phyloP scores from a whole-genome alignment of 2,888 invertebrate species.

The Chaetogeoica ovagalla region DNA sequence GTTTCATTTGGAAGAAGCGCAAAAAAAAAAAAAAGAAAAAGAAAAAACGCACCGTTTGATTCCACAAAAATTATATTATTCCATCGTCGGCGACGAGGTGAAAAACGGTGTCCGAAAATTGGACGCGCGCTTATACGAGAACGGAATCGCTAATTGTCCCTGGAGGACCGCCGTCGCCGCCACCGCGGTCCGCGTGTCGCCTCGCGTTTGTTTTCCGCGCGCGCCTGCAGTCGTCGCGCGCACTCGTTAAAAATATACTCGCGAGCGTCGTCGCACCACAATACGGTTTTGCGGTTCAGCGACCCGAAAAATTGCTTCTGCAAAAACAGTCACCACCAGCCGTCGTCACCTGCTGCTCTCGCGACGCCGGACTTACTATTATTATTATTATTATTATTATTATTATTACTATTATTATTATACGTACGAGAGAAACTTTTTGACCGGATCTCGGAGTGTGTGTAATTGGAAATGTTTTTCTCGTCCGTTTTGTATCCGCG shows the following conservation, averaged over 20 bases:
- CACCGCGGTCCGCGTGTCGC: conserved; percentile 49
- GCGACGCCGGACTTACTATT: too few relatives aligned
- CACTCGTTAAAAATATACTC: conserved; percentile 15
- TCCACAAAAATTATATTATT: too few relatives aligned
- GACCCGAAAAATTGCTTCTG: conserved; percentile 52
- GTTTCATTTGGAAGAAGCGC: too few relatives aligned
- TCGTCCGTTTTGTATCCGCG: neutral
- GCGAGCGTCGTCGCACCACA: neutral
- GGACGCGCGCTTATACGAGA: neutral
- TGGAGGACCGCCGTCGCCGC: conserved; percentile 28
- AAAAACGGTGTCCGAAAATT: neutral
- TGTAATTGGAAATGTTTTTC: conserved; percentile 52
- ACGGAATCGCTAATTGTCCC: conserved; percentile 51
- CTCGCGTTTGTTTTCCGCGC: conserved; percentile 49
- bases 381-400: neutral
- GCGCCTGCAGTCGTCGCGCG: neutral
- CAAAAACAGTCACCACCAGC: neutral
- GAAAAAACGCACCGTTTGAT: too few relatives aligned
- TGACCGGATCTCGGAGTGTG: conserved; percentile 35
- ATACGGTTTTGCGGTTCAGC: conserved; percentile 52
- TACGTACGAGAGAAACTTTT: conserved; percentile 22
- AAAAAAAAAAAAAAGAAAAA: too few relatives aligned
- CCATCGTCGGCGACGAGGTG: too few relatives aligned
- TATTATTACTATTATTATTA: conserved; percentile 2
- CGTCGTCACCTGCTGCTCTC: conserved; percentile 34